Percentiles rank a stretch among this genome's conserved stretches.
phyloP scores from a whole-genome alignment of 1,140 invertebrate genomes.

The Lepeophtheirus salmonis region DNA sequence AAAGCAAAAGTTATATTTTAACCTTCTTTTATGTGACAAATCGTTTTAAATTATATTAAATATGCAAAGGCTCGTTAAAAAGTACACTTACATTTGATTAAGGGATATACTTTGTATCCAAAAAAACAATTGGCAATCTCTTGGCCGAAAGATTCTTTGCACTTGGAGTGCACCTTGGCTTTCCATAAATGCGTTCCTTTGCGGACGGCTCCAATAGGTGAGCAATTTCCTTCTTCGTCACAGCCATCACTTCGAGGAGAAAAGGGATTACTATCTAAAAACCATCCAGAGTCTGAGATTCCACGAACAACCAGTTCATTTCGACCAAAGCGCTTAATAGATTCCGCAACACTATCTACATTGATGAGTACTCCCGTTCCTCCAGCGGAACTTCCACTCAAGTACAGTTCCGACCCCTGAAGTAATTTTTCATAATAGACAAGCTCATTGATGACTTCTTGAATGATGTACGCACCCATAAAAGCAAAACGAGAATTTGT shows the following conservation, averaged over 20 bases:
- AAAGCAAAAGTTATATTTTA: too few species aligned
- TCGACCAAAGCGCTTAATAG: constrained; percentile 27
- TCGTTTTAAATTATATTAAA: too few species aligned
- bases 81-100: constrained; percentile 45
- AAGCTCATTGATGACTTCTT: constrained; percentile 51
- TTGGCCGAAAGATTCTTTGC: constrained; percentile 40
- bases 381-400: constrained; percentile 75
- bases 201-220: constrained; percentile 44
- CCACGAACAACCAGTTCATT: constrained; percentile 56
- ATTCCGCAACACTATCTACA: constrained; percentile 51
- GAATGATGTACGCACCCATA: constrained; percentile 61
- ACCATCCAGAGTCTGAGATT: constrained; percentile 80
- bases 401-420: constrained; percentile 30
- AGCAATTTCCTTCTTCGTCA: constrained; percentile 27
- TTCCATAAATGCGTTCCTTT: constrained; percentile 64
- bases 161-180: constrained; percentile 52
- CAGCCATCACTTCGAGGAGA: constrained; percentile 30
- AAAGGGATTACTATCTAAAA: constrained; percentile 59
- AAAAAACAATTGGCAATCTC: constrained; percentile 82
- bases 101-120: constrained; percentile 65
- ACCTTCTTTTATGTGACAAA: too few species aligned
- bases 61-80: too few species aligned
- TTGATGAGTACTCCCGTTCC: constrained; percentile 79
- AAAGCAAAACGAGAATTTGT: constrained; percentile 44
- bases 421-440: constrained; percentile 26